Evolutionary conservation across 2,113 vertebrate genomes (phyloP).

Genomic region (Callochromis pleurospilus): DNA sequence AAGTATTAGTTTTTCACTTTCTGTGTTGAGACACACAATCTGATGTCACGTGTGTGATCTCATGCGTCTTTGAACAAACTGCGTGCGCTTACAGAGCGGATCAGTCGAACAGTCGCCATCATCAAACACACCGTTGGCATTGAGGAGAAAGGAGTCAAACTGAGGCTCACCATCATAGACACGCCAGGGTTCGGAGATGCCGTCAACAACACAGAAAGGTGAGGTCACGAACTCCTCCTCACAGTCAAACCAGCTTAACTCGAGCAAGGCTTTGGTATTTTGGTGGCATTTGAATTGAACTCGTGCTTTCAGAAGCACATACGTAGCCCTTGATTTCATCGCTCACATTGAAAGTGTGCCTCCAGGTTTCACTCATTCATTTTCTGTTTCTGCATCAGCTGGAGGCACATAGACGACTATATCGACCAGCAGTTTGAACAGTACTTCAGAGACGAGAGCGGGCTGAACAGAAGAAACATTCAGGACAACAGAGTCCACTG

Average conservation of each 20-base stretch:
- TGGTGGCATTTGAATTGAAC: not conserved
- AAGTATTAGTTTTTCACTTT: not conserved
- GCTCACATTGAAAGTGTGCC: not conserved
- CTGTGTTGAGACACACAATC: not conserved
- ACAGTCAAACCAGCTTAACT: not conserved
- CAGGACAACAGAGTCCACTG: constrained; percentile 77
- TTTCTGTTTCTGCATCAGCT: constrained; percentile 44
- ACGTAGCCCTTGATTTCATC: not conserved
- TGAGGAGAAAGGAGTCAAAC: constrained; percentile 86
- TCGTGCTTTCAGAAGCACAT: not conserved
- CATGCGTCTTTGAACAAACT: not conserved
- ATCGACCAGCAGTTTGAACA: constrained; percentile 74
- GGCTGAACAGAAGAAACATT: constrained; percentile 73
- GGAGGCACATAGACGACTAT: constrained; percentile 61
- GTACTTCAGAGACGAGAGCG: constrained; percentile 72
- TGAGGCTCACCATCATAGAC: constrained; percentile 73
- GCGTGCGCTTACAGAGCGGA: constrained; percentile 56
- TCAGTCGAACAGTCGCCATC: constrained; percentile 66
- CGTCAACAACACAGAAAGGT: constrained; percentile 65
- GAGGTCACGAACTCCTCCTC: not conserved
- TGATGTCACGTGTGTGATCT: not conserved
- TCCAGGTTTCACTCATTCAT: not conserved
- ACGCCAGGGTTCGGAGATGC: constrained; percentile 76
- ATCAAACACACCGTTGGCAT: constrained; percentile 85
- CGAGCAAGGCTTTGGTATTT: not conserved